Percentiles rank a stretch among this genome's conserved stretches.
These are phyloP conservation scores for Cirrhinus molitorella DNA, from an alignment of 2,797 vertebrate species.

Conservation along the genomic window DNA sequence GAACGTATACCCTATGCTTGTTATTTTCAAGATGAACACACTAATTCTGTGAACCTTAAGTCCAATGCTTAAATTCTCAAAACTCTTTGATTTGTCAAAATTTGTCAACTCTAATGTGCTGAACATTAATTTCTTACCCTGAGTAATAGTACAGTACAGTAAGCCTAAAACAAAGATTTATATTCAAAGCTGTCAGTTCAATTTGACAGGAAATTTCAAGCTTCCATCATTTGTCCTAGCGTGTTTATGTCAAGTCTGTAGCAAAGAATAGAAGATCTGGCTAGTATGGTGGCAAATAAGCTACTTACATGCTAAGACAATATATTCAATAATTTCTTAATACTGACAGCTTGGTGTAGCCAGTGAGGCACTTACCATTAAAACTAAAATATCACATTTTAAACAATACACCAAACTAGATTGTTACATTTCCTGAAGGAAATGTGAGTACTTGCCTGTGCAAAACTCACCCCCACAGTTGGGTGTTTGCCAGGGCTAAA, in stretches of 20 bases:
- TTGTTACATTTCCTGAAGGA: neutral
- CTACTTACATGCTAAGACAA: slow-evolving; percentile 27
- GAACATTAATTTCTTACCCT: neutral
- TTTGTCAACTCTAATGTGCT: neutral
- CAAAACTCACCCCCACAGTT: neutral
- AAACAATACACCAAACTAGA: neutral
- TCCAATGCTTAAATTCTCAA: neutral
- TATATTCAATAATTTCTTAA: neutral
- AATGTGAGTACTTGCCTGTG: neutral
- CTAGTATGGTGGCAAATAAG: neutral
- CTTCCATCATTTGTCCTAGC: neutral
- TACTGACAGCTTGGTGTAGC: neutral
- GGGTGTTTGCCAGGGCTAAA: neutral
- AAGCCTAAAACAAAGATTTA: neutral
- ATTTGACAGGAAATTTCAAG: neutral
- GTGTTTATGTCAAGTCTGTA: neutral
- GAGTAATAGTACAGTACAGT: neutral
- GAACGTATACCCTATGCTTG: neutral
- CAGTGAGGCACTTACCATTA: neutral
- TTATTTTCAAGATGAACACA: neutral
- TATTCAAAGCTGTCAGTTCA: neutral
- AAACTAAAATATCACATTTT: neutral
- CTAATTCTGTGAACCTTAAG: neutral
- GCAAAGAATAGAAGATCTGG: neutral
- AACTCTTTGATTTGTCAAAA: neutral